Percentiles rank a stretch among this genome's conserved stretches.
These are phyloP conservation scores for Oreochromis aureus DNA, from an alignment of 2,113 vertebrate species.

Conservation along the genomic window DNA sequence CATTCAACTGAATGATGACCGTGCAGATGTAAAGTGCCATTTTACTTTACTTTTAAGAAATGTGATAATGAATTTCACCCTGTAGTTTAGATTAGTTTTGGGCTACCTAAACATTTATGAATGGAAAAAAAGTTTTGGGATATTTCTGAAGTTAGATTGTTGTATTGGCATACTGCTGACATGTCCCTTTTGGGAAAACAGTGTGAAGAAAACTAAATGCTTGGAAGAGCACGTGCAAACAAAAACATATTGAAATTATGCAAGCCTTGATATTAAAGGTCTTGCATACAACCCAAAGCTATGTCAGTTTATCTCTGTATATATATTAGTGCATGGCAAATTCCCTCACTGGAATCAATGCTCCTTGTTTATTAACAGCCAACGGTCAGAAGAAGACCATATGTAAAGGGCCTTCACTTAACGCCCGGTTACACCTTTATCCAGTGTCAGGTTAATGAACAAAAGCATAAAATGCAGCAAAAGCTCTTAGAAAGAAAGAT, in stretches of 20 bases:
- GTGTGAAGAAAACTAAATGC: background rate
- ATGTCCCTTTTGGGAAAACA: background rate
- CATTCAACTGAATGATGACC: background rate
- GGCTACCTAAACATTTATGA: background rate
- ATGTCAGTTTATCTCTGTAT: background rate
- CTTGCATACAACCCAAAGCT: background rate
- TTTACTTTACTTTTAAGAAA: background rate
- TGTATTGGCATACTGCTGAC: background rate
- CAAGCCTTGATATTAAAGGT: background rate
- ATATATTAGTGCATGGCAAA: background rate
- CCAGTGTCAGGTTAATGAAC: background rate
- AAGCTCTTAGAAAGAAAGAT: background rate
- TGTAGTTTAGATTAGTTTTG: background rate
- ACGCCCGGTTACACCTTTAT: background rate
- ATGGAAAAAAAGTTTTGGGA: background rate
- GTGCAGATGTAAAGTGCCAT: background rate
- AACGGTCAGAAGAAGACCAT: background rate
- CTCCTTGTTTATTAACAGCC: background rate
- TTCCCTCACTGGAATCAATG: background rate
- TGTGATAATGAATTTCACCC: background rate
- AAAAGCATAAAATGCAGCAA: background rate
- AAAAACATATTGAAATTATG: background rate
- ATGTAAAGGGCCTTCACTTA: background rate
- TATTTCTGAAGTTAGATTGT: background rate
- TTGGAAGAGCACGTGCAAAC: background rate